phyloP scores from a whole-genome alignment of 2,113 vertebrate species.

The Gavialis gangeticus region DNA sequence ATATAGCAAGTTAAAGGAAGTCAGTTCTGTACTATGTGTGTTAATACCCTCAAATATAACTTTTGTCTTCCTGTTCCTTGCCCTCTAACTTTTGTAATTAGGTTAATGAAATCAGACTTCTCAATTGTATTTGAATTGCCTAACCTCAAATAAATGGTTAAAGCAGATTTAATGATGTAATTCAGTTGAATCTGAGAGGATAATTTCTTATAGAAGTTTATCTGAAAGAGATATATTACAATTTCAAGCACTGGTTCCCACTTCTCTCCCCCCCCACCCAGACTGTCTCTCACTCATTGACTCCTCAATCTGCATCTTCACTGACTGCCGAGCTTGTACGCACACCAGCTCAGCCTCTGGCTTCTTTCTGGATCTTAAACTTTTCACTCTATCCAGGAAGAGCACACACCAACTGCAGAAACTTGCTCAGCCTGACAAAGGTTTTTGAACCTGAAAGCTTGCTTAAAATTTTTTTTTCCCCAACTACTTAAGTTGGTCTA shows the following conservation, averaged over 20 bases:
- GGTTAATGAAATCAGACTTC: neutral
- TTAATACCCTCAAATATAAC: neutral
- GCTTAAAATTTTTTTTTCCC: too few species aligned
- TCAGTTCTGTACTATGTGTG: neutral
- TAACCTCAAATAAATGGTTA: neutral
- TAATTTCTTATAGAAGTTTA: neutral
- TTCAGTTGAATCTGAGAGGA: neutral
- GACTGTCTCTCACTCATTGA: too few species aligned
- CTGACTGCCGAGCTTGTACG: too few species aligned
- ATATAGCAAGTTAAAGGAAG: neutral
- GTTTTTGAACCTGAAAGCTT: too few species aligned
- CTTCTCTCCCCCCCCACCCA: too few species aligned
- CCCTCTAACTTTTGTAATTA: neutral
- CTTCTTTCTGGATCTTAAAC: too few species aligned
- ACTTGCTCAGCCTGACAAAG: too few species aligned
- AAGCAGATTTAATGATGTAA: neutral
- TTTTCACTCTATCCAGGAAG: too few species aligned
- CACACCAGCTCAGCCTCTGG: too few species aligned
- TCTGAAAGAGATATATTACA: neutral
- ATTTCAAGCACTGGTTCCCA: neutral
- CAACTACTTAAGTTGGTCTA: too few species aligned
- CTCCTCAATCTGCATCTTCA: too few species aligned
- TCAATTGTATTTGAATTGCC: neutral
- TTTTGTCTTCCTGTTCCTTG: neutral
- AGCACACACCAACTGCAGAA: too few species aligned